phyloP scores from a whole-genome alignment of 2,888 invertebrate species.

The Melanargia galathea region DNA sequence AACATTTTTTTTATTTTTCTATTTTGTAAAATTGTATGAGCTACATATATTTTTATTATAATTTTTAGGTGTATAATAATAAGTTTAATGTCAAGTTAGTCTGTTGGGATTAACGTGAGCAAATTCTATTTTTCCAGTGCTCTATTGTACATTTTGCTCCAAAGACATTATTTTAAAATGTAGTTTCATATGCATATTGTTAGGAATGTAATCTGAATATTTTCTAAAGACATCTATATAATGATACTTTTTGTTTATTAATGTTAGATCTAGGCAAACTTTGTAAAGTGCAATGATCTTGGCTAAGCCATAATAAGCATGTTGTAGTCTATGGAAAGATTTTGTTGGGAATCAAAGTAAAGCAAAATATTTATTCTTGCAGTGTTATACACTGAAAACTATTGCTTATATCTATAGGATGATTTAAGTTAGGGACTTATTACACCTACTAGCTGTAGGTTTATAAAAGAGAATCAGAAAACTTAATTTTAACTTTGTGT shows the following conservation, averaged over 20 bases:
- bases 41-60: conserved; percentile 74
- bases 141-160: conserved; percentile 60
- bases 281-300: conserved; percentile 74
- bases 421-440: conserved; percentile 36
- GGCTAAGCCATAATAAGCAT: conserved; percentile 73
- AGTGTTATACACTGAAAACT: conserved; percentile 71
- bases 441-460: conserved; percentile 19
- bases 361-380: conserved; percentile 65
- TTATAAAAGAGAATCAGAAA: conserved; percentile 8
- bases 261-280: conserved; percentile 56
- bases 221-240: conserved; percentile 55
- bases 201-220: conserved; percentile 54
- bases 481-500: not conserved
- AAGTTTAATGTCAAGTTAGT: conserved; percentile 56
- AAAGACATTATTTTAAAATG: conserved; percentile 56
- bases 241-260: conserved; percentile 53
- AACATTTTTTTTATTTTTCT: conserved; percentile 72
- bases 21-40: conserved; percentile 67
- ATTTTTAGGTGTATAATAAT: conserved; percentile 59
- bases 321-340: conserved; percentile 63
- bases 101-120: conserved; percentile 54
- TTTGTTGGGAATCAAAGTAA: conserved; percentile 56
- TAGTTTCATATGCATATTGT: conserved; percentile 47
- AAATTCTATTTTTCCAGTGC: conserved; percentile 56
- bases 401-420: conserved; percentile 54